phyloP scores from a whole-genome alignment of 1,140 invertebrate species.

The Drosophila azteca region DNA sequence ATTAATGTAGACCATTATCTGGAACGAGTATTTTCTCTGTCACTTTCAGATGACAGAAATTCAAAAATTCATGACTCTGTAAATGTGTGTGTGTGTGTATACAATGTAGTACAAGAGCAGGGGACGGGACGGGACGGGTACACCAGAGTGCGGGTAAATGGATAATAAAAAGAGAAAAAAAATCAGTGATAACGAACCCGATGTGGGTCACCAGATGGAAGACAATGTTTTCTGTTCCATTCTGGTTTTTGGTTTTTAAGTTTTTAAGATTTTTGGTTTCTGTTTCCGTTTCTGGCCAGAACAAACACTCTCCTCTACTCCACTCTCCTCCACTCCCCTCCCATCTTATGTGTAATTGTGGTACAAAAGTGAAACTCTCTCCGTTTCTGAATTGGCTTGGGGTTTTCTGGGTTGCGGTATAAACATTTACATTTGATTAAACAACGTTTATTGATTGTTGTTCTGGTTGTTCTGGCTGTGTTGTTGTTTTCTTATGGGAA shows the following conservation, averaged over 20 bases:
- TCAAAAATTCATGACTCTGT: constrained; percentile 9
- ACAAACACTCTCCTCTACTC: constrained; percentile 40
- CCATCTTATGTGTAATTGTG: constrained; percentile 36
- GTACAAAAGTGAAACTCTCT: constrained; percentile 71
- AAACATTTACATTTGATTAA: constrained; percentile 79
- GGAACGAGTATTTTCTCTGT: constrained; percentile 13
- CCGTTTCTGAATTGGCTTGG: neutral
- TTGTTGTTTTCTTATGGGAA: constrained; percentile 30
- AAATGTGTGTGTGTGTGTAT: constrained; percentile 10
- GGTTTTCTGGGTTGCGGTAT: constrained; percentile 22
- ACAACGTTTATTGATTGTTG: constrained; percentile 69
- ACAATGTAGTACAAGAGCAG: no score
- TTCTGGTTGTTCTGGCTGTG: constrained; percentile 14
- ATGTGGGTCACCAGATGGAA: constrained; percentile 70
- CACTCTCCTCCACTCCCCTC: no score
- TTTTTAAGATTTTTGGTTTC: neutral
- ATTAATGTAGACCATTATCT: neutral
- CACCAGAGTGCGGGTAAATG: constrained; percentile 28
- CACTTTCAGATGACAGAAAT: constrained; percentile 22
- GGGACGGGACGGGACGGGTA: no score
- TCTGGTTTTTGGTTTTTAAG: constrained; percentile 11
- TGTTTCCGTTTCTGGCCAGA: constrained; percentile 36
- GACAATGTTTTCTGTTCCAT: constrained; percentile 13
- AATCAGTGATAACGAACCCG: constrained; percentile 58
- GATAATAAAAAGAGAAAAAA: constrained; percentile 45